phyloP scores from a whole-genome alignment of 2,888 invertebrate genomes.

The Agrypnus murinus region DNA sequence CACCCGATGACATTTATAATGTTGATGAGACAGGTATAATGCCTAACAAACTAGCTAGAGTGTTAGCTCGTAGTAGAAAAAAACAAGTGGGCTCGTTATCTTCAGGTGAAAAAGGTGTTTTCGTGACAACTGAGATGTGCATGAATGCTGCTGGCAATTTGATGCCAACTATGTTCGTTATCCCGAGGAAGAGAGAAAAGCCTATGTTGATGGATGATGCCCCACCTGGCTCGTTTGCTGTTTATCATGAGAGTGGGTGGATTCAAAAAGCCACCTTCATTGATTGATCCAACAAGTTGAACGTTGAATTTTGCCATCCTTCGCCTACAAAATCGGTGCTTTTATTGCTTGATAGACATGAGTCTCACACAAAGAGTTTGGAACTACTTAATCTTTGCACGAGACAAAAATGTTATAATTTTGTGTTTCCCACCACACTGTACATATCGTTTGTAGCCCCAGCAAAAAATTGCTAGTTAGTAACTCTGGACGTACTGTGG shows the following conservation, averaged over 20 bases:
- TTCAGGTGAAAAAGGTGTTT: conserved; percentile 8
- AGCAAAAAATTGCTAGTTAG: no score
- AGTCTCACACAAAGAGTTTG: conserved; percentile 6
- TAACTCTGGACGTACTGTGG: no score
- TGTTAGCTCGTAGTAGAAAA: conserved; percentile 12
- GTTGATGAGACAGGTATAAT: conserved; percentile 27
- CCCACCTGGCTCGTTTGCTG: conserved; percentile 42
- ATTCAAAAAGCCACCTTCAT: conserved; percentile 48
- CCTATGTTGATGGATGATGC: conserved; percentile 46
- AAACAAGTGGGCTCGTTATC: conserved; percentile 18
- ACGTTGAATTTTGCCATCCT: conserved; percentile 36
- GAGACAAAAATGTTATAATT: conserved; percentile 45
- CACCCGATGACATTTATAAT: conserved; percentile 4
- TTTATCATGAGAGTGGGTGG: conserved; percentile 49
- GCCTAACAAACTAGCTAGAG: conserved; percentile 17
- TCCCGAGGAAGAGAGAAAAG: conserved; percentile 40
- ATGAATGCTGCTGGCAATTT: conserved; percentile 25
- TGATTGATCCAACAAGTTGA: conserved; percentile 51
- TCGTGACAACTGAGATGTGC: conserved; percentile 19
- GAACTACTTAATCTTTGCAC: conserved; percentile 5
- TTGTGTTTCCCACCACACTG: conserved; percentile 56
- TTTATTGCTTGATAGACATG: not conserved
- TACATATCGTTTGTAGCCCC: conserved; percentile 57
- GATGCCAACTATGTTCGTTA: conserved; percentile 35
- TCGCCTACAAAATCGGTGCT: conserved; percentile 15